These are phyloP conservation scores for Ptychoptera albimana DNA, from an alignment of 2,888 invertebrate species.

Conservation along the genomic window DNA sequence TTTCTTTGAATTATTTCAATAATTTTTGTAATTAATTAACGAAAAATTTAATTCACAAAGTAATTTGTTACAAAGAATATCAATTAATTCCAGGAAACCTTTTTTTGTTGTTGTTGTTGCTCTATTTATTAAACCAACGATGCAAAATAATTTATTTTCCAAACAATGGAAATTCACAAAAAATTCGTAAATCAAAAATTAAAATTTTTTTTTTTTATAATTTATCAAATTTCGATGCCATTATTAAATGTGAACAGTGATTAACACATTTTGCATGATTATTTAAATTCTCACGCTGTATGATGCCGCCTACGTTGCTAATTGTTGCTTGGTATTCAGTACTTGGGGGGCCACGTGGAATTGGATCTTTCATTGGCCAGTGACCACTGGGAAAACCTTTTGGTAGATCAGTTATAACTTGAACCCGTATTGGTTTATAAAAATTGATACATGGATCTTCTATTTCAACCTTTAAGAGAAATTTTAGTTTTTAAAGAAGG, in stretches of 20 bases:
- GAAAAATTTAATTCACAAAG: no score
- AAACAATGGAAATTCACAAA: no score
- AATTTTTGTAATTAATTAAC: no score
- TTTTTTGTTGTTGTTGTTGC: no score
- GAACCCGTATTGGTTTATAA: not conserved
- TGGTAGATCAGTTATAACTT: not conserved
- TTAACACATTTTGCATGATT: constrained; percentile 21
- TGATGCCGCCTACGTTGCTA: constrained; percentile 22
- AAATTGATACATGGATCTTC: not conserved
- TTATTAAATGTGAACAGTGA: constrained; percentile 4
- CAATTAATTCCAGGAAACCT: no score
- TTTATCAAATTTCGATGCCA: no score
- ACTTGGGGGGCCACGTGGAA: constrained; percentile 18
- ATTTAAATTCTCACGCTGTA: constrained; percentile 23
- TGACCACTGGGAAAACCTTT: constrained; percentile 16
- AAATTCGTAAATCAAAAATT: no score
- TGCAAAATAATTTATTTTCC: no score
- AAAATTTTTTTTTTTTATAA: no score
- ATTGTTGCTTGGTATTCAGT: constrained; percentile 28
- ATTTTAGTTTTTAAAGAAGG: not conserved
- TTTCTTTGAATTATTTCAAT: no score
- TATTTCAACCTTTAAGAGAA: not conserved
- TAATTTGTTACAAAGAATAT: no score
- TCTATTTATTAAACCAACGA: no score
- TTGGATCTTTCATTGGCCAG: constrained; percentile 16